Base-by-base conservation (phyloP, 2,888 invertebrate genomes). In the Cenopis cana region DNA sequence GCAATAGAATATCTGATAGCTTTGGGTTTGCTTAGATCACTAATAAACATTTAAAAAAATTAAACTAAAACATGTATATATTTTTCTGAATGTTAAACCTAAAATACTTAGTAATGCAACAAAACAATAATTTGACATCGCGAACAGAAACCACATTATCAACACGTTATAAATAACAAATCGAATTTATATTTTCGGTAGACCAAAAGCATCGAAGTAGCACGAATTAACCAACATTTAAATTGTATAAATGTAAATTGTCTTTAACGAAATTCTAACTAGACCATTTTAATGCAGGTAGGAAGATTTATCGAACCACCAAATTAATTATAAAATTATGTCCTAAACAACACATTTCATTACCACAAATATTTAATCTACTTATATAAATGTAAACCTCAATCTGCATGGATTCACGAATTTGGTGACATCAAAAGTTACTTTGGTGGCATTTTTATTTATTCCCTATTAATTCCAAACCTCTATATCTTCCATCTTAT, bases 181-280 rank as follows among this genome's bases (percentile, higher is more conserved):
- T 62, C 50, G 52, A 62, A 62, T 62, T 62, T 55, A 55, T 24
- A 54, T 56, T 14, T 56, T 60, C 60, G 46, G 29, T 55, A 33
- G 14, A 71, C 55, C 70, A 36, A 18, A 60, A 52, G 33, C 70
- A 71, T 66, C 70, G 70, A 71, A 66, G 24, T 38, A 60, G 52
- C 46, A 71, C 70, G 66, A 71, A 71, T 71, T 71, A 66, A 52
- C 24, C 11, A 55, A 46, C 36, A 59, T 49, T 68, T 29, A 1
- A 46, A 1, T 68, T 55, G 12, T 12, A 38, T 38, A 6, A 54
- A 1, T n/a, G n/a, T 6, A 6, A 29, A 29, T 61, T 49, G 33
- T 17, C 12, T 8, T 11, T 9, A 5, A 8, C 17, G 18, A 50
- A 50, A 33, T 49, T 29, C 12, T 62, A 24, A n/a, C 29, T 55